A percentile compares a stretch with the other conserved stretches of the same genome.
Evolutionary conservation across 2,888 invertebrate species (phyloP).

Genomic region (Eristalis tenax): DNA sequence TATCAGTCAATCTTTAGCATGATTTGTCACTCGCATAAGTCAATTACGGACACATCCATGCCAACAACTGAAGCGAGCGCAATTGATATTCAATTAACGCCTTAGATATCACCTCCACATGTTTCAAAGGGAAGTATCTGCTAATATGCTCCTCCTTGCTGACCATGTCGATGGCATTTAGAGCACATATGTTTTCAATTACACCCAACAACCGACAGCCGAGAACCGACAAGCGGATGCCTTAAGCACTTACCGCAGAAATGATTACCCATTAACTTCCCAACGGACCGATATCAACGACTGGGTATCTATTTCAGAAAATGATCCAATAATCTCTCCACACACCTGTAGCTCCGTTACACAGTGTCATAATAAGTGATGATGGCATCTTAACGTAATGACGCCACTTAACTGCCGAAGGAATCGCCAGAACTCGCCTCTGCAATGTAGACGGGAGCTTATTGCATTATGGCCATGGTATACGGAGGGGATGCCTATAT

Average conservation of each 20-base stretch:
- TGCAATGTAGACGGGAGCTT: conserved; percentile 47
- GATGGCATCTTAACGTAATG: conserved; percentile 60
- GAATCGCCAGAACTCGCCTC: background rate
- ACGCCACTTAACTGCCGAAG: conserved; percentile 31
- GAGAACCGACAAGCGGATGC: conserved; percentile 29
- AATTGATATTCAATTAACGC: background rate
- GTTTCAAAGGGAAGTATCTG: background rate
- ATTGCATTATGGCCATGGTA: conserved; percentile 59
- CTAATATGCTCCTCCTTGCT: background rate
- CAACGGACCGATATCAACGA: background rate
- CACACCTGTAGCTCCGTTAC: conserved; percentile 57
- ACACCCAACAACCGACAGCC: conserved; percentile 24
- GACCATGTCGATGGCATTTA: conserved; percentile 4
- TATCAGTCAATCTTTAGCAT: too few relatives aligned
- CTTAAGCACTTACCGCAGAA: conserved; percentile 47
- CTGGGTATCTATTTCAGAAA: conserved; percentile 53
- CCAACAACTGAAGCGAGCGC: background rate
- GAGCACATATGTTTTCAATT: conserved; percentile 51
- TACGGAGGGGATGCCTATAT: background rate
- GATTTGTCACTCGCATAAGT: too few relatives aligned
- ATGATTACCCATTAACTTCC: conserved; percentile 46
- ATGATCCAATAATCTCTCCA: conserved; percentile 57
- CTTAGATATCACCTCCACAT: background rate
- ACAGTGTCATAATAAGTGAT: conserved; percentile 64
- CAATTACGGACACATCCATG: background rate